Evolutionary conservation across 2,797 vertebrate species (phyloP).

Genomic region (Myotis pilosus): DNA sequence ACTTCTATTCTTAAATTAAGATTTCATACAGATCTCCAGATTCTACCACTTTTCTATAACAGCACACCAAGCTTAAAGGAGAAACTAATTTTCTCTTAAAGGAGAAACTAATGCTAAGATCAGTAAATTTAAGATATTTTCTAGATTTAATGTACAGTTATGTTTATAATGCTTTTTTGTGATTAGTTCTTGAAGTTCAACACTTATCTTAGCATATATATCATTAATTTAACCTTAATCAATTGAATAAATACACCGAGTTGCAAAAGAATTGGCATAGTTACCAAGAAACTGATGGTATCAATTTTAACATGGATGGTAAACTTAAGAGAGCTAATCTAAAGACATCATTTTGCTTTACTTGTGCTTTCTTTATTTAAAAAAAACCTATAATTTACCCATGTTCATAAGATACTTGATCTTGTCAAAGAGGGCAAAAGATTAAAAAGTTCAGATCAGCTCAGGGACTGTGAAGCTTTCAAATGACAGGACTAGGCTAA

Average conservation of each 20-base stretch:
- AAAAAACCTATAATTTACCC: background rate
- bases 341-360: background rate
- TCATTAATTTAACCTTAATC: conserved; percentile 35
- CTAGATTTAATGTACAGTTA: conserved; percentile 21
- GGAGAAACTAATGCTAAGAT: conserved; percentile 15
- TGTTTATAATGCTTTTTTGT: background rate
- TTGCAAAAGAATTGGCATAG: conserved; percentile 14
- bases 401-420: conserved; percentile 14
- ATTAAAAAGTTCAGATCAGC: conserved; percentile 20
- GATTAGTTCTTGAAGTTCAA: conserved; percentile 24
- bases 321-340: conserved; percentile 27
- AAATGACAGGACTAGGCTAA: background rate
- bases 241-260: conserved; percentile 15
- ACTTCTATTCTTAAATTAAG: conserved; percentile 7
- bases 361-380: background rate
- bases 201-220: background rate
- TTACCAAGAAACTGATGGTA: conserved; percentile 21
- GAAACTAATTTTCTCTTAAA: background rate
- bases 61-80: background rate
- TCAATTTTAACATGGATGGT: background rate
- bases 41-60: background rate
- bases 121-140: conserved; percentile 36
- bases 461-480: background rate
- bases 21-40: background rate
- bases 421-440: background rate